Base-by-base conservation (phyloP, 1,140 invertebrate species). In the Magallana ariakensis region DNA sequence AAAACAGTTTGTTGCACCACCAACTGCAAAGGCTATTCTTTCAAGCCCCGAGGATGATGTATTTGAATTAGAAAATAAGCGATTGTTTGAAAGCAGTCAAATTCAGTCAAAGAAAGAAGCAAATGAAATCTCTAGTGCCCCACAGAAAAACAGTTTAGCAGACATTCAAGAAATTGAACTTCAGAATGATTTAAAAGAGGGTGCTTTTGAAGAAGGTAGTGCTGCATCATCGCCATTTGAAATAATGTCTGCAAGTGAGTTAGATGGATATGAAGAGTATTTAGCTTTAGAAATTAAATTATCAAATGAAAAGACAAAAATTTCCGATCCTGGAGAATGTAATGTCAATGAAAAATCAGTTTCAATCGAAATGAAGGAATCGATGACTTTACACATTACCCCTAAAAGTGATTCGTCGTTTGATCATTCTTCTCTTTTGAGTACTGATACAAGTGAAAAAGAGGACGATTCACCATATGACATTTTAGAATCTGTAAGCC, bases 11-110 rank as follows among this genome's bases (percentile, higher is more conserved):
- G 90, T 92, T 0, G 91, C 92, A n/a, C 87, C 89, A 16, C 85
- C 89, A 60, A 88, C 92, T 75, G 89, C 92, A n/a, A 94, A 94
- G 86, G 90, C 93, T 75, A 93, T 94, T 83, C 89, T 94, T 9
- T 94, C 94, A 15, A 94, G 93, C 80, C 94, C 93, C 66, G 91
- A 95, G 86, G 94, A 95, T 91, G 95, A 96, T 91, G 95, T 95
- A 10, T 96, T 96, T 94, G 96, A 96, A 90, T 94, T 93, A 86
- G 95, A 96, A 87, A 93, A 95, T 55, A 92, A 95, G 26, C 70
- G 85, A 66, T 83, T 87, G 46, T 89, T 87, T 58, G 86, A 89
- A 66, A 22, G 82, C 26, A 70, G 19, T 46, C 1, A 75, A 54
- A 11, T 70, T 84, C 56, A 66, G 54, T 56, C 83, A 70, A 62